These are phyloP conservation scores for Dermolepida albohirtum DNA, from an alignment of 2,888 invertebrate species.

Conservation along the genomic window DNA sequence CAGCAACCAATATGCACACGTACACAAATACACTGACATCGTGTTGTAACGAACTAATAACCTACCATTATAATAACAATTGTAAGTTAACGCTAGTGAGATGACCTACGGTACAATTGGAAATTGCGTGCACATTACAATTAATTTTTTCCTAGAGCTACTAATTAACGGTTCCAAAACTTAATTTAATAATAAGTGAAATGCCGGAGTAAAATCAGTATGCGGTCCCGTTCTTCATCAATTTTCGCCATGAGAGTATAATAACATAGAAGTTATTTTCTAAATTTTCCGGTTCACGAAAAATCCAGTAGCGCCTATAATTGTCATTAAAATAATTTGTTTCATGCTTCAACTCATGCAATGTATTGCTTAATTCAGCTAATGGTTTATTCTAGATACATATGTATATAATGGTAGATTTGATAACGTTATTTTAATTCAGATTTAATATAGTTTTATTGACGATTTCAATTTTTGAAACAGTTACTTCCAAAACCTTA, in stretches of 20 bases:
- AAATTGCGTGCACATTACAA: constrained; percentile 20
- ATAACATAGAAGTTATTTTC: no score
- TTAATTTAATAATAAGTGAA: constrained; percentile 34
- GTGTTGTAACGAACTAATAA: constrained; percentile 21
- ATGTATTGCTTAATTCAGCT: no score
- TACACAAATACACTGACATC: not conserved
- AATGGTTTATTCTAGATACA: no score
- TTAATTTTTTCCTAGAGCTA: constrained; percentile 26
- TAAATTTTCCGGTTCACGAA: no score
- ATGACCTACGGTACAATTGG: constrained; percentile 18
- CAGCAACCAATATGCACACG: constrained; percentile 1
- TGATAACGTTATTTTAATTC: no score
- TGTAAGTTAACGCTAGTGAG: constrained; percentile 23
- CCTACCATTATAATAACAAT: constrained; percentile 32
- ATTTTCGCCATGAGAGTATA: not conserved
- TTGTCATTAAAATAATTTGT: no score
- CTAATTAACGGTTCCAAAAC: constrained; percentile 29
- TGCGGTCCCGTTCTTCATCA: constrained; percentile 5
- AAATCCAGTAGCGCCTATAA: no score
- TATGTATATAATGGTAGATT: no score
- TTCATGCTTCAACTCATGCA: no score
- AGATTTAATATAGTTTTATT: no score
- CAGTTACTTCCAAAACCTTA: no score
- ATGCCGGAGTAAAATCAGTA: constrained; percentile 2
- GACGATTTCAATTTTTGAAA: no score